Base-by-base conservation (phyloP, 2,888 invertebrate genomes). In the Synergus umbraculus region DNA sequence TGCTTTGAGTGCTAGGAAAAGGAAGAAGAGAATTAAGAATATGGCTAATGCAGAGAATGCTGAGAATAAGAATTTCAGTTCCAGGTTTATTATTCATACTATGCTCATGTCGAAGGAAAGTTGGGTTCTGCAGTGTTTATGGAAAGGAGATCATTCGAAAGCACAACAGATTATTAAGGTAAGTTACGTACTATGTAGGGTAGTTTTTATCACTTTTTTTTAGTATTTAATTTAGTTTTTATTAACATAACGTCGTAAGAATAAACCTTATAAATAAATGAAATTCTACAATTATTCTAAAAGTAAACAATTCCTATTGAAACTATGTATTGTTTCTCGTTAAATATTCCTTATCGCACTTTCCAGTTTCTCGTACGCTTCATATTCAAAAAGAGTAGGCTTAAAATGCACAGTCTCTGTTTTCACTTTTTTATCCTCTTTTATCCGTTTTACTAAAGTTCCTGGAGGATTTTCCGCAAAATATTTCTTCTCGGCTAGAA, bases 141-240 rank as follows among this genome's bases (percentile, higher is more conserved):
- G 96, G 87, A 94, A 95, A 81, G 95, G 95, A 79, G 95, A 97
- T 89, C 95, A 96, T 84, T 93, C 94, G 8, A 95, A 96, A 92
- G 97, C 96, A 0, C 95, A 95, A 87, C 95, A 96, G 92, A 96
- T 97, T 81, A 94, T 97, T 86, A 94, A 96, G 95, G 97, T 97
- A 93, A 93, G 92, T 89, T 46, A 80, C 81, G 0, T 64, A 44
- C 12, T 18, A 18, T 78, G 0, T 58, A 37, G 3, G 0, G 10
- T 66, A 79, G 44, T 29, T 60, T 60, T 63, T 13, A 12, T 4
- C 4, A 66, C n/a, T 66, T 66, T 37, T 37, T 65, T 13, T 66
- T n/a, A 66, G 9, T 60, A 22, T 60, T 29, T 13, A 29, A 29
- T 60, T 22, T 46, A 46, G 2, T 60, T 60, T 22, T 22, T 60